Base-by-base conservation (phyloP, 2,797 vertebrate genomes). In the Poeciliopsis gracilis region DNA sequence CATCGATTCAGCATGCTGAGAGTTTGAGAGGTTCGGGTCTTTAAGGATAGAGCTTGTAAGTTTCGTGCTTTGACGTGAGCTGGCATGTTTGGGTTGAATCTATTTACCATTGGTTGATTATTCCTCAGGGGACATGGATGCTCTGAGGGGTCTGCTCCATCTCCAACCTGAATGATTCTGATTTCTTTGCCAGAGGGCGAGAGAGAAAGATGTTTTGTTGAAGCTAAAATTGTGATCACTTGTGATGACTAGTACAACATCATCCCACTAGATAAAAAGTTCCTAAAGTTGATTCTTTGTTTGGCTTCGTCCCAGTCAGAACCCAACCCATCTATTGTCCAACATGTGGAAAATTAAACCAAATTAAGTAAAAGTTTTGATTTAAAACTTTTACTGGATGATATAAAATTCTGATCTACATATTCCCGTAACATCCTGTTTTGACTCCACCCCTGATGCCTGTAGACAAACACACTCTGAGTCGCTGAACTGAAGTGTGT, bases 401-500 rank as follows among this genome's bases (percentile, higher is more conserved):
- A 5, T 38, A 41, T 38, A 18, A 9, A 63, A 63, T 18, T 63
- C 20, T 23, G 41, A 66, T 66, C 18, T 66, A 38, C 18, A 38
- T 33, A 61, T 61, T 55, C 23, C 25, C 0, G 83, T 81, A 36
- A 80, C 86, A 81, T 83, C 84, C 69, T 57, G 75, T 91, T 51
- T 30, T 23, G 36, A 12, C 79, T 71, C 82, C 61, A 7, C 74
- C 81, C 87, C 88, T 86, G 83, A 89, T 78, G 82, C 77, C 0
- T 51, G 46, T 47, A 77, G 61, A 71, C 82, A 55, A 85, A 80
- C 77, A n/a, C 77, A 18, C 5, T 76, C 63, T 0, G 45, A 83
- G 85, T 88, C 82, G 6, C 15, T 71, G 86, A 87, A 75, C 45
- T 11, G 90, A 90, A 93, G 90, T 77, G 88, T 92, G 91, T 91